Evolutionary conservation across 1,140 invertebrate genomes (phyloP), one percentile per base, ranked within the genome.

Genomic region (Mylabris phalerata): DNA sequence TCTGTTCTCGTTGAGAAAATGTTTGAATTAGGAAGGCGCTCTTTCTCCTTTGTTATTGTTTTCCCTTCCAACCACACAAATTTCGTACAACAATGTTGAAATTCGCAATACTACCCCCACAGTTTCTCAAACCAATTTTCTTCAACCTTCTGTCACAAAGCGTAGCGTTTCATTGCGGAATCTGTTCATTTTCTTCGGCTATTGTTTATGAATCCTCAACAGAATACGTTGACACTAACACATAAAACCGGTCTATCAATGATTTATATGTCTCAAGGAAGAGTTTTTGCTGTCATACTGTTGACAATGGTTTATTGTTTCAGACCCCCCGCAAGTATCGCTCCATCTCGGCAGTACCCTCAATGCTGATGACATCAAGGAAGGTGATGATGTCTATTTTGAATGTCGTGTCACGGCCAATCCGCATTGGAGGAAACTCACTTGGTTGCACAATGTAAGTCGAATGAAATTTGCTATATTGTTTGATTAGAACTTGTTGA

Each of bases 321-420:
- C 78, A 95, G 92, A 92, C 82, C 84, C 88, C 38, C 92, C 92
- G 10, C 84, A 88, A 70, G 87, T 94, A 25, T 82, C 85, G 44
- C 75, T 95, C 50, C 80, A 84, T 62, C 77, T 95, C 59, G 92
- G 92, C 59, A 90, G 86, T 66, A 93, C 89, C 7, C 76, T 94
- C 57, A 88, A 90, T 65, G 86, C 90, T 11, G 84, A 89, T 60
- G 89, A 92, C 75, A 93, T 93, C 75, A 92, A 91, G 76, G 90
- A 93, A 78, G 90, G 90, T 38, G 92, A 93, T 68, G 92, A 94
- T 74, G 90, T 94, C 44, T 94, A 93, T 77, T 93, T 95, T 75
- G 91, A 94, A 76, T 95, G 92, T 76, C 88, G 91, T 77, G 90
- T 94, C 59, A 82, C 83, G 67, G 89, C 92, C 52, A 93, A 93